Evolutionary conservation across 2,797 vertebrate species (phyloP).

Genomic region (Arvicola amphibius): DNA sequence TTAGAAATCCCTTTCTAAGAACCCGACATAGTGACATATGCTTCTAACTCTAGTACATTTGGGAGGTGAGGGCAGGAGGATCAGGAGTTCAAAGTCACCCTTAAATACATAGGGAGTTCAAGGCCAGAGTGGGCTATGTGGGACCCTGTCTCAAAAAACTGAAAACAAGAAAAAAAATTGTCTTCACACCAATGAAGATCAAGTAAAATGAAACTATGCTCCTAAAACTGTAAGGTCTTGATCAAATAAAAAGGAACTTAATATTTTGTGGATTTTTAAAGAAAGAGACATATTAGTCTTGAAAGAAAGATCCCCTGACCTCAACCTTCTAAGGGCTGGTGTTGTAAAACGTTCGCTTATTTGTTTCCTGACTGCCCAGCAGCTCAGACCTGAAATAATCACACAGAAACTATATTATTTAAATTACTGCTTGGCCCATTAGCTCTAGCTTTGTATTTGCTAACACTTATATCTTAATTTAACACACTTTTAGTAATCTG

Average conservation of each 20-base stretch:
- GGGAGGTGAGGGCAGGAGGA: not conserved
- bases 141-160: not conserved
- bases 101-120: not conserved
- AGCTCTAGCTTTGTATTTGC: no score
- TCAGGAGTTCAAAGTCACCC: not conserved
- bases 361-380: no score
- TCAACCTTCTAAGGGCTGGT: not conserved
- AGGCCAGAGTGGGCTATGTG: not conserved
- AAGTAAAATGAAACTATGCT: not conserved
- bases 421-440: no score
- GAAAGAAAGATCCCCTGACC: not conserved
- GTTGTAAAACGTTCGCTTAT: no score
- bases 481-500: no score
- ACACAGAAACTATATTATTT: no score
- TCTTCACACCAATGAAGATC: not conserved
- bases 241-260: no score
- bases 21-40: not conserved
- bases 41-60: not conserved
- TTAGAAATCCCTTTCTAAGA: not conserved
- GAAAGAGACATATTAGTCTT: not conserved
- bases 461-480: no score
- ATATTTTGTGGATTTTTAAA: not conserved
- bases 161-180: not conserved
- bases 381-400: no score
- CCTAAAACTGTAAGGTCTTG: not conserved